Evolutionary conservation across 2,797 vertebrate genomes (phyloP).

Genomic region (Thalassophryne amazonica): DNA sequence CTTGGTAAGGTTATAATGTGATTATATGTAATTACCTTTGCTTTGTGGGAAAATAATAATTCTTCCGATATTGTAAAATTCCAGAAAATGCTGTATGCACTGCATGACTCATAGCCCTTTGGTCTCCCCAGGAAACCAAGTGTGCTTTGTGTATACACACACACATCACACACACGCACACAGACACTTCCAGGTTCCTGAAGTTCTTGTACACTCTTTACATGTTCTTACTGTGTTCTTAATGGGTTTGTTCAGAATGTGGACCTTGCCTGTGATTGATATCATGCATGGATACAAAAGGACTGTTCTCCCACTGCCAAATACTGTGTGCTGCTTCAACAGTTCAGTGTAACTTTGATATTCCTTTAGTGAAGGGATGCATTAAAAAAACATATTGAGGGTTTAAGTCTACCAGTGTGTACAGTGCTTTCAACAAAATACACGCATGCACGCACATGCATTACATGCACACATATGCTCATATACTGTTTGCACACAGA

Average conservation of each 20-base stretch:
- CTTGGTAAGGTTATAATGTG: conserved; percentile 54
- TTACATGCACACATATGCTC: background rate
- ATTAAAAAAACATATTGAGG: conserved; percentile 27
- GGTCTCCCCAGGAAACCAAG: conserved; percentile 67
- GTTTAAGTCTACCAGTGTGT: conserved; percentile 37
- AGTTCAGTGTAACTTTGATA: conserved; percentile 64
- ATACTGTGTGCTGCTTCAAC: conserved; percentile 75
- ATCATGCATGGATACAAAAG: conserved; percentile 75
- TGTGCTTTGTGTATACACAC: conserved; percentile 29
- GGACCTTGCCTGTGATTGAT: conserved; percentile 74
- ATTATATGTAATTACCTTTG: conserved; percentile 69
- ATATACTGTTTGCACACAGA: conserved; percentile 29
- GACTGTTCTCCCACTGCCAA: conserved; percentile 79
- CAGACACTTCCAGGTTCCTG: conserved; percentile 61
- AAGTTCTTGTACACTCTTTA: conserved; percentile 62
- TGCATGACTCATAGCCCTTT: conserved; percentile 71
- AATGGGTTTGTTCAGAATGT: conserved; percentile 71
- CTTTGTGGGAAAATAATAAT: conserved; percentile 65
- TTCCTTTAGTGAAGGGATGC: conserved; percentile 44
- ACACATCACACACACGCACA: conserved; percentile 13
- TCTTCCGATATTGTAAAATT: conserved; percentile 68
- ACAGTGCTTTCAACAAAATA: conserved; percentile 35
- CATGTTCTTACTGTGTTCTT: conserved; percentile 74
- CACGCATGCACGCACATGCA: conserved; percentile 24
- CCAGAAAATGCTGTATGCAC: conserved; percentile 70